Evolutionary conservation across 2,113 vertebrate species (phyloP), one percentile per base, ranked within the genome.

Genomic region (Electrona antarctica): DNA sequence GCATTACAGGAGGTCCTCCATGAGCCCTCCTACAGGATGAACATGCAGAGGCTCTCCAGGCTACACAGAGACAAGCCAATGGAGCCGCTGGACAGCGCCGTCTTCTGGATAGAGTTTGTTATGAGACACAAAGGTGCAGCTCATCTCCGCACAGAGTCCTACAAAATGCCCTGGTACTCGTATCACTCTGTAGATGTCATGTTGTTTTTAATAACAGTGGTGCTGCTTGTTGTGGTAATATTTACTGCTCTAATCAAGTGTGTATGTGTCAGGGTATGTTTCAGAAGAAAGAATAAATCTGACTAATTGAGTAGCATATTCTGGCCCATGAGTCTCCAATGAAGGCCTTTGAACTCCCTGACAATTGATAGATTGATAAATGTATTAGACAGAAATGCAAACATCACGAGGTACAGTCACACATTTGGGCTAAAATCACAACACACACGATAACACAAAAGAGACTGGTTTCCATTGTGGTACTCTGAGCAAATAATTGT

Each of bases 71-170:
- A 93, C 78, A 76, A 83, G 47, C 90, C 88, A 1, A 14, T 91
- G n/a, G 70, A 72, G 8, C 90, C 93, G 0, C 7, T 93, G 28
- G 86, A 93, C 13, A 76, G 15, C 1, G 92, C 91, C 61, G 29
- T 93, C 71, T 93, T 91, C 89, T 94, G 93, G 92, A 90, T 90
- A 8, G 92, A 93, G 84, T 93, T 85, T 77, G 88, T 92, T 15
- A 92, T 93, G 64, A 89, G 90, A 61, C 90, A 93, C 82, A 88
- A 87, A 90, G 92, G 92, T 29, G 91, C 89, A 8, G 81, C 87
- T 71, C 91, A 92, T 73, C 81, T 94, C 33, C 90, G 62, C 59
- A 63, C 90, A 0, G 88, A 87, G 45, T 91, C 88, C 21, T 90
- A 86, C 78, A 86, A 50, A 48, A 69, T 93, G 81, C 83, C 92